Base-by-base conservation (phyloP, 2,888 invertebrate genomes). In the Entomobrya multifasciata region DNA sequence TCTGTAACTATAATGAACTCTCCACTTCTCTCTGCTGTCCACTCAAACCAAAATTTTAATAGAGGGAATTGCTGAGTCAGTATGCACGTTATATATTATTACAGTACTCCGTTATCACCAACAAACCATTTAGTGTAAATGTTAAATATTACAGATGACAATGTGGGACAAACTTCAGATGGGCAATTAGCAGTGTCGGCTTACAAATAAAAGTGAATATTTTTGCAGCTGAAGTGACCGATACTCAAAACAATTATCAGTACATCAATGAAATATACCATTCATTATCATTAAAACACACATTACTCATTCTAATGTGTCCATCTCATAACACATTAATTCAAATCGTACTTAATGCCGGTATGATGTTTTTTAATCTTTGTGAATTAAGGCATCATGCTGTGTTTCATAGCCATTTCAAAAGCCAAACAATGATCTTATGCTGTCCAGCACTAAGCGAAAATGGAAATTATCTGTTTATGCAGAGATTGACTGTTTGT, bases 231-330 rank as follows among this genome's bases (percentile, higher is more conserved):
- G n/a, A 30, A 60, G 60, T 60, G 60, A 30, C 60, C 25, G 60
- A 6, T n/a, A 4, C 6, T 25, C 6, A 60, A 4, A 60, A 60
- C 30, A 15, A 27, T 30, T 15, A 15, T 60, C 25, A n/a, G 60
- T 30, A 60, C 15, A 52, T 52, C 13, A 13, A 11, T 3, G 13
- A 8, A 20, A 55, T 8, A 55, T 15, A 30, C 60, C 30, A 27
- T 60, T 57, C 11, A 57, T 60, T 15, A 27, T 60, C 15, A 60
- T 22, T 10, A 60, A 60, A 15, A 17, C 22, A 20, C 60, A 25
- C 60, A 60, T 27, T 60, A 27, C 60, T 60, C 60, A 60, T 55
- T 27, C 25, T 60, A n/a, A n/a, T n/a, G n/a, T n/a, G n/a, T n/a
- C n/a, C n/a, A n/a, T n/a, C n/a, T n/a, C n/a, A n/a, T n/a, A n/a